These are phyloP conservation scores for Copsychus sechellarum DNA, from an alignment of 2,113 vertebrate genomes.

Conservation along the genomic window DNA sequence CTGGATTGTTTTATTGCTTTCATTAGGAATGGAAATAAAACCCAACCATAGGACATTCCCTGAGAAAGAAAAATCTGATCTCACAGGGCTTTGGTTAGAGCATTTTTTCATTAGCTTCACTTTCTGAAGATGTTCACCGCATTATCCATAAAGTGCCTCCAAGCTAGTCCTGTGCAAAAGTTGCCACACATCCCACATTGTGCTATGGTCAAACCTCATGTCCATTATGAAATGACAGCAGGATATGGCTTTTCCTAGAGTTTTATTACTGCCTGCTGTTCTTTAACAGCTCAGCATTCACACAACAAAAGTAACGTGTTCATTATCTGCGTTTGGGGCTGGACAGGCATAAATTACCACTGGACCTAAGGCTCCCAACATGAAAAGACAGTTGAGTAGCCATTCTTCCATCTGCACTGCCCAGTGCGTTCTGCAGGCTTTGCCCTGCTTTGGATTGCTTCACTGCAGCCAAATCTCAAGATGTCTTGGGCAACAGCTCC, in stretches of 20 bases:
- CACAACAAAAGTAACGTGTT: neutral
- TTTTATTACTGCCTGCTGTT: neutral
- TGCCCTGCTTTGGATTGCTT: neutral
- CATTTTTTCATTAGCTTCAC: neutral
- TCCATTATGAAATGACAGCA: neutral
- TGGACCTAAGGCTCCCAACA: neutral
- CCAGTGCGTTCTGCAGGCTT: neutral
- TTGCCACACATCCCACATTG: neutral
- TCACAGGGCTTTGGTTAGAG: neutral
- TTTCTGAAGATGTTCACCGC: neutral
- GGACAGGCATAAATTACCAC: neutral
- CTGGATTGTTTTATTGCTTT: conserved; percentile 14
- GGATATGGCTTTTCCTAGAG: neutral
- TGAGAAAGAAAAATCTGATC: conserved; percentile 12
- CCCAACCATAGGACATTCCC: neutral
- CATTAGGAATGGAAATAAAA: conserved; percentile 21
- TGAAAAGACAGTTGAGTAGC: neutral
- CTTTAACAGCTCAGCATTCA: neutral
- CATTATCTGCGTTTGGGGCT: neutral
- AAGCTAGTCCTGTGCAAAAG: neutral
- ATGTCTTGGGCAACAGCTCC: neutral
- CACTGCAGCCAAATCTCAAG: neutral
- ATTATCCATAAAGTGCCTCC: neutral
- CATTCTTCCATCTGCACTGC: neutral
- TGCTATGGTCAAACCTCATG: neutral